These are phyloP conservation scores for Orchesellides sinensis DNA, from an alignment of 2,888 invertebrate species.

Conservation along the genomic window DNA sequence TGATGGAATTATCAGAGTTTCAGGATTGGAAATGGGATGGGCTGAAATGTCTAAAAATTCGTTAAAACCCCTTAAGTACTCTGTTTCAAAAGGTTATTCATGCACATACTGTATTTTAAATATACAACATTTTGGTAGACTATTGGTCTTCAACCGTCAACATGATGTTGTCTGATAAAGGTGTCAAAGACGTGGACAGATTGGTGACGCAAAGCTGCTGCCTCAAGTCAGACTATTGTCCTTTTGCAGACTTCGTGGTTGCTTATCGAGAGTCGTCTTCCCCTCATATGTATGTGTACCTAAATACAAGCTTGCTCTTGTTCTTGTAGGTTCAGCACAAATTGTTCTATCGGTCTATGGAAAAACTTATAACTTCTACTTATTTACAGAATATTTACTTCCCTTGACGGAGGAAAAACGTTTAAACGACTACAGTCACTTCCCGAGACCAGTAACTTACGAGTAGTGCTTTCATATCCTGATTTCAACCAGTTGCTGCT, in stretches of 20 bases:
- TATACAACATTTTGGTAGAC: neutral
- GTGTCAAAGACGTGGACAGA: slow-evolving; percentile 53
- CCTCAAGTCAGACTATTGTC: slow-evolving; percentile 56
- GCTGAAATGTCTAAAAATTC: slow-evolving; percentile 25
- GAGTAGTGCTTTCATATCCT: slow-evolving; percentile 38
- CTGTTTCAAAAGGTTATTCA: slow-evolving; percentile 39
- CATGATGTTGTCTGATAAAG: too few species aligned
- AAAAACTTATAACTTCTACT: neutral
- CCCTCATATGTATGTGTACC: slow-evolving; percentile 41
- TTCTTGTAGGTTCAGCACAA: too few species aligned
- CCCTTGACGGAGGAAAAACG: slow-evolving; percentile 9
- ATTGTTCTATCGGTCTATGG: neutral
- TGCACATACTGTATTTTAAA: neutral
- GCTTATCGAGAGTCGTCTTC: slow-evolving; percentile 56
- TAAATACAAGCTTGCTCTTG: neutral
- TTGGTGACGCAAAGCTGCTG: slow-evolving; percentile 69
- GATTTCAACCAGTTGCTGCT: slow-evolving; percentile 10
- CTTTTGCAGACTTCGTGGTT: slow-evolving; percentile 65
- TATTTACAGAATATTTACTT: slow-evolving; percentile 31
- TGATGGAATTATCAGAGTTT: slow-evolving; percentile 59
- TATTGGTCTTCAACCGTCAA: slow-evolving; percentile 5
- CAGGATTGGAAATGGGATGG: slow-evolving; percentile 65
- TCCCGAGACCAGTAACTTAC: too few species aligned
- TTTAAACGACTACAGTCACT: slow-evolving; percentile 2
- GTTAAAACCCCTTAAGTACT: slow-evolving; percentile 33